Base-by-base conservation (phyloP, 1,140 invertebrate genomes). In the Steinernema khuongi region DNA sequence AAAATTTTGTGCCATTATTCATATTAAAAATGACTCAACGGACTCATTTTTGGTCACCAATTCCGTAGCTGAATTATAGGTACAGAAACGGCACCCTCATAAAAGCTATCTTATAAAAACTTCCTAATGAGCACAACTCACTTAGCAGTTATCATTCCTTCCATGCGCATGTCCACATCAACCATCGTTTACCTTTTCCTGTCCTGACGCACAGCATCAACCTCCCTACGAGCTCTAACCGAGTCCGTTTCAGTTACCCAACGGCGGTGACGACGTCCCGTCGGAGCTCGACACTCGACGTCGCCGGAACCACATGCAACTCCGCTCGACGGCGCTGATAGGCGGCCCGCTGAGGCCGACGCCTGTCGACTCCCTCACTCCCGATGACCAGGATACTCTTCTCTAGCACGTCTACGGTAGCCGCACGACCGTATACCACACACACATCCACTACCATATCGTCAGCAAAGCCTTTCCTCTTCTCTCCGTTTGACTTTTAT, bases 361-460 rank as follows among this genome's bases (percentile, higher is more conserved):
- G 7, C 14, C 50, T 11, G 11, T 60, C 11, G 50, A 60, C 22
- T 60, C 50, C 4, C 11, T 60, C 14, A 60, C 14, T 60, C 50
- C 50, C 14, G 50, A 60, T 22, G 50, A 60, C 50, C 50, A 60
- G 22, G 50, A 60, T 22, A 60, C 50, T 4, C 50, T 60, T 4
- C 50, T 60, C 7, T 60, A 60, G 50, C 14, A 14, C 7, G 14
- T 60, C 14, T 7, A 11, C 50, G 14, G 26, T 60, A 11, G 2
- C 7, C 50, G 26, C 50, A 11, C 22, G 26, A 7, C 2, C 4
- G 19, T 7, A 41, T n/a, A 7, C 36, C 36, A 41, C 36, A 7
- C 7, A 60, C 50, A 60, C 50, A 60, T 60, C 50, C 50, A 60
- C 50, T 60, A 60, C 50, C 50, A 60, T 60, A 60, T 60, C 50